These are phyloP conservation scores for Galerucella calmariensis DNA, from an alignment of 2,888 invertebrate species.

Conservation along the genomic window DNA sequence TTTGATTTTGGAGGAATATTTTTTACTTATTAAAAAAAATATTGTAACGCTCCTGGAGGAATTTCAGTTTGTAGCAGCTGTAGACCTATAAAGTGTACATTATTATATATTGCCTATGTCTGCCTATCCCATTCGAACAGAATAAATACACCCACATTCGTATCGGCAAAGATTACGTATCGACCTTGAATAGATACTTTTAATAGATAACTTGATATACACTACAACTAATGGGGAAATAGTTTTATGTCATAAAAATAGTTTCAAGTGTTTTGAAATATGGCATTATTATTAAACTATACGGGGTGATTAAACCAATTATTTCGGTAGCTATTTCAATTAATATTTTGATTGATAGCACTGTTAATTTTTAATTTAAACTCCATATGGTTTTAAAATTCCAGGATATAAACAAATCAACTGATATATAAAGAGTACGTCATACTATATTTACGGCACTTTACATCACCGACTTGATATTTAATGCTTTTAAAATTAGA, in stretches of 20 bases:
- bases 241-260: slow-evolving; percentile 3
- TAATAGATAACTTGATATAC: slow-evolving; percentile 20
- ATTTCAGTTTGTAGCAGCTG: slow-evolving; percentile 26
- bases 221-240: slow-evolving; percentile 6
- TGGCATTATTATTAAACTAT: neutral
- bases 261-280: neutral
- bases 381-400: slow-evolving; percentile 15
- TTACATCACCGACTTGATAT: neutral
- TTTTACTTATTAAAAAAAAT: neutral
- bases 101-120: slow-evolving; percentile 15
- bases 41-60: slow-evolving; percentile 20
- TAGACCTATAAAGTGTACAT: slow-evolving; percentile 9
- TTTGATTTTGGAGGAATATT: no score
- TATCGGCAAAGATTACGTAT: slow-evolving; percentile 11
- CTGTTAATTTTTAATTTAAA: neutral
- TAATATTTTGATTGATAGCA: neutral
- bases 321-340: neutral
- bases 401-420: slow-evolving; percentile 16
- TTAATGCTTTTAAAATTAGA: slow-evolving; percentile 6
- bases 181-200: slow-evolving; percentile 35
- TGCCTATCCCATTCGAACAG: slow-evolving; percentile 40
- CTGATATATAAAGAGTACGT: neutral
- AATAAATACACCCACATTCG: slow-evolving; percentile 43
- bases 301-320: neutral
- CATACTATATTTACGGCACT: slow-evolving; percentile 1